Evolutionary conservation across 2,888 invertebrate species (phyloP).

Genomic region (Dicranocentrus wangi): DNA sequence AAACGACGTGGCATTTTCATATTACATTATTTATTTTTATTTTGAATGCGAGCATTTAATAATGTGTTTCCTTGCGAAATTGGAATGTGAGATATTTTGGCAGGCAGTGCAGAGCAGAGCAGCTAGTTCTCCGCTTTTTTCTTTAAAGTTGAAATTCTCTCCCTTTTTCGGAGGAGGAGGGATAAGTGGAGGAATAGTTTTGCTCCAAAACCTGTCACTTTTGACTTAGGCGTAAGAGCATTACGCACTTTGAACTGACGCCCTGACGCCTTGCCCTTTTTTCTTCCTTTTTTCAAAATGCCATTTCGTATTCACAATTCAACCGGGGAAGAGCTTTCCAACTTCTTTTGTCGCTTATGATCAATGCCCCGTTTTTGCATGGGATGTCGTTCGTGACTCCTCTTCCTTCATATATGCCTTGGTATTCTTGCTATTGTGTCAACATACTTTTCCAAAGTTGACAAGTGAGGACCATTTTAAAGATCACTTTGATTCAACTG

Average conservation of each 20-base stretch:
- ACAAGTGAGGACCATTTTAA: constrained; percentile 49
- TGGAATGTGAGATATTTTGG: too few relatives aligned
- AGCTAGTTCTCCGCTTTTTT: too few relatives aligned
- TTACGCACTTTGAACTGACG: constrained; percentile 7
- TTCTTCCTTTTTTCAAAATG: not conserved
- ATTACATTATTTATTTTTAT: not conserved
- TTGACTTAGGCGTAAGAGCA: not conserved
- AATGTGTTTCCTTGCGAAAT: too few relatives aligned
- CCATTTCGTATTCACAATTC: constrained; percentile 16
- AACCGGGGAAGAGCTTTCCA: not conserved
- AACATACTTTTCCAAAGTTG: constrained; percentile 40
- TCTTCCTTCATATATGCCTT: not conserved
- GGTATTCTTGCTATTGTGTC: constrained; percentile 32
- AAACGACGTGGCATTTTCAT: constrained; percentile 3
- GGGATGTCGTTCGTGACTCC: too few relatives aligned
- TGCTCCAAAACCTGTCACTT: constrained; percentile 29
- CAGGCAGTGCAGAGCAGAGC: too few relatives aligned
- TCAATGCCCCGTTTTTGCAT: constrained; percentile 11
- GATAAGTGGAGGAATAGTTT: too few relatives aligned
- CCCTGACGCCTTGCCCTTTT: not conserved
- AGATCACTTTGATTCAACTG: constrained; percentile 47
- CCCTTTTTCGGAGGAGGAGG: too few relatives aligned
- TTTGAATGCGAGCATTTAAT: not conserved
- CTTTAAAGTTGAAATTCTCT: too few relatives aligned
- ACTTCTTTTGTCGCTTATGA: constrained; percentile 36